phyloP scores from a whole-genome alignment of 2,797 vertebrate species.

The Adrianichthys oophorus region DNA sequence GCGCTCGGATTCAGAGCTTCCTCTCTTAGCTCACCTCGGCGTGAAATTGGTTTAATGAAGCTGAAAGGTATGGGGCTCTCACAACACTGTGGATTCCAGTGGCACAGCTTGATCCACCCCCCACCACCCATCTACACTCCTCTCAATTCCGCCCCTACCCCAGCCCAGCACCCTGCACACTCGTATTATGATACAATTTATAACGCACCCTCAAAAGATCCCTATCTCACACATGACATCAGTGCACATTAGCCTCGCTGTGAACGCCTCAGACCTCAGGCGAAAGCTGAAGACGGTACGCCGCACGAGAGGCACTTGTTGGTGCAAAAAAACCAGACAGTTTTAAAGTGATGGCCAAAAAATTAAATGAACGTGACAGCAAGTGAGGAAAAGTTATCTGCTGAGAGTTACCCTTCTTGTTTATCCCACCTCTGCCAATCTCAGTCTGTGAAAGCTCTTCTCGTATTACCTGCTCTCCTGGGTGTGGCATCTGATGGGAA shows the following conservation, averaged over 20 bases:
- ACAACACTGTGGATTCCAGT: constrained; percentile 96
- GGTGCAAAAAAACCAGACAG: constrained; percentile 27
- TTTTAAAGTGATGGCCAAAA: constrained; percentile 14
- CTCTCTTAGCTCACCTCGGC: constrained; percentile 99
- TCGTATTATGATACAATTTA: constrained; percentile 95
- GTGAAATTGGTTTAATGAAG: constrained; percentile 99
- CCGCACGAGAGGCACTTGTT: constrained; percentile 64
- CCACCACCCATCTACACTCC: constrained; percentile 63
- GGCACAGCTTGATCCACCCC: constrained; percentile 90
- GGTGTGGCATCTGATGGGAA: constrained; percentile 80
- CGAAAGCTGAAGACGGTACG: constrained; percentile 71
- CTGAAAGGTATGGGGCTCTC: constrained; percentile 99
- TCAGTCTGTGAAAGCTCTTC: constrained; percentile 77
- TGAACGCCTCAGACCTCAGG: constrained; percentile 80
- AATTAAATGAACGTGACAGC: constrained; percentile 5
- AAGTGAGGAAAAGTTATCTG: constrained; percentile 17
- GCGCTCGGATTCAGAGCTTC: constrained; percentile 92
- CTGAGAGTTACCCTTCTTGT: constrained; percentile 47
- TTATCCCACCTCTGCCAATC: constrained; percentile 69
- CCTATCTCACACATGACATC: constrained; percentile 95
- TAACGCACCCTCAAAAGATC: constrained; percentile 96
- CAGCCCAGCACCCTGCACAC: constrained; percentile 69
- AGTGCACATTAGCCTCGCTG: constrained; percentile 90
- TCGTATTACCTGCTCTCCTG: constrained; percentile 75
- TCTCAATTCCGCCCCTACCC: constrained; percentile 16